Base-by-base conservation (phyloP, 2,888 invertebrate genomes). In the Erebia ligea region DNA sequence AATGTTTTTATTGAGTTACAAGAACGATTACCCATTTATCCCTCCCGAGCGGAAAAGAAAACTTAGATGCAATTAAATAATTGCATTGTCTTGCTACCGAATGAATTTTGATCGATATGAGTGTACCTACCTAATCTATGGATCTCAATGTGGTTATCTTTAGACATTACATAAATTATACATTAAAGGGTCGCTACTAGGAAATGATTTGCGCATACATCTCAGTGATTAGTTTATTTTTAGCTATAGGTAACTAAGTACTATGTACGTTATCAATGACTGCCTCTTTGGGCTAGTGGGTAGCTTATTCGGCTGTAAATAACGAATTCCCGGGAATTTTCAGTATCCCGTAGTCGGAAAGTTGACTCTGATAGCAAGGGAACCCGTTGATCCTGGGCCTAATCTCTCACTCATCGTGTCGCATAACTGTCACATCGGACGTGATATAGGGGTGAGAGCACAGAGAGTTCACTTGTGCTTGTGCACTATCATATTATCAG, bases 121-220 rank as follows among this genome's bases (percentile, higher is more conserved):
- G 78, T 78, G 1, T 21, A 6, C n/a, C n/a, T n/a, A n/a, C n/a
- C 75, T 78, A 77, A 83, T 80, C 79, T 45, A 69, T 67, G 65
- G 65, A 76, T 76, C 71, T 64, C 73, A 69, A 77, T 78, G 76
- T 73, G 68, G 45, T 73, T 68, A 74, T 76, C 75, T 74, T 75
- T 74, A 6, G 21, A 25, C 19, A 67, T 67, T 48, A 67, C 66
- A 61, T 73, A 61, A 66, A 42, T 15, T 6, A 48, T 15, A 71
- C 75, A 75, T 76, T 70, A 80, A 83, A 78, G 74, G 15, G 72
- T 82, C 83, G 84, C 80, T 82, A 76, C 78, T 77, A 71, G 76
- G 78, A 81, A 82, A 69, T 71, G 69, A 70, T 70, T 54, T 54
- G 54, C 70, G 71, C 45, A 9, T 58, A n/a, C 67, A 73, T 76